Evolutionary conservation across 2,113 vertebrate genomes (phyloP), one percentile per base, ranked within the genome.

Genomic region (Festucalex cinctus): DNA sequence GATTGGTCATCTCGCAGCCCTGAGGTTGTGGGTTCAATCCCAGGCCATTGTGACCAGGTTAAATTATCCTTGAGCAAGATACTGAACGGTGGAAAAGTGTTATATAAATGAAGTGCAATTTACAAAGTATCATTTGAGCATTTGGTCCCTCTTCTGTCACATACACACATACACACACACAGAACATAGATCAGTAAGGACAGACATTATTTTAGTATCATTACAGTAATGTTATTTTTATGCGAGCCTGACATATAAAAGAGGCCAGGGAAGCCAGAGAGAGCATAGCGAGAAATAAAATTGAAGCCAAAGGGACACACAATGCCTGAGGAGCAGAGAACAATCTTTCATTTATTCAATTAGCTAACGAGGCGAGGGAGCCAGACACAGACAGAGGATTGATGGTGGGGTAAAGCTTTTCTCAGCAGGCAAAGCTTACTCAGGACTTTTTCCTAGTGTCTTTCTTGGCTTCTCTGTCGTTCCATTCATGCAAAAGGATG

Each of bases 261-360:
- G 41, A 70, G 35, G 66, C 9, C 3, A 46, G 26, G 72, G 59
- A 41, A 57, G 69, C 71, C 58, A 57, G 41, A 68, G 32, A 69
- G 51, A 70, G 61, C 64, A 60, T 16, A 20, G 60, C 35, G 53
- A 68, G 58, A 26, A 36, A 69, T 75, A 12, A 10, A 9, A 65
- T 68, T 36, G 65, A 69, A 76, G 69, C 67, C 64, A 58, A 76
- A 72, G 75, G 76, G 79, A 83, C 65, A 65, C 57, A 3, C 61
- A 41, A 61, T 68, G 65, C 81, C 82, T 69, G 79, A 80, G 76
- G 83, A 86, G 79, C 77, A 81, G 91, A 90, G 91, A 90, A 91
- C 91, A 91, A 93, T 93, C 82, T 80, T 86, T 94, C 92, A 94
- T 94, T 93, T 94, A 92, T 93, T 91, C 86, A 90, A 88, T 92